These are phyloP conservation scores for Drosophila merina DNA, from an alignment of 2,888 invertebrate genomes.

Conservation along the genomic window DNA sequence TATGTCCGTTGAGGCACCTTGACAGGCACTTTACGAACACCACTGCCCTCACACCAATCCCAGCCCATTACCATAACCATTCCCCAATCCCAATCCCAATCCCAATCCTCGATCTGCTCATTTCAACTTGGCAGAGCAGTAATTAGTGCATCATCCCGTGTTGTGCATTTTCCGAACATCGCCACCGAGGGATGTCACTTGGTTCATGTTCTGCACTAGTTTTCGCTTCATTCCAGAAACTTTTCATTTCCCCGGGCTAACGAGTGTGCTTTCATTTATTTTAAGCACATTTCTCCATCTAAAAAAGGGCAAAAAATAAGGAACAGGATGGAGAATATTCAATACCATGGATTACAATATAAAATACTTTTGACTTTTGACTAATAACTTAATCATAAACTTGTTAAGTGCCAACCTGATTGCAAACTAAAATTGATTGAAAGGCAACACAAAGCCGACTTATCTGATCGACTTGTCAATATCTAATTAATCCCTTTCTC, in stretches of 20 bases:
- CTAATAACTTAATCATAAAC: not conserved
- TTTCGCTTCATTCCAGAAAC: constrained; percentile 12
- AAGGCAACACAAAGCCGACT: not conserved
- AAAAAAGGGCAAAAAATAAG: constrained; percentile 5
- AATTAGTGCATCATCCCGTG: constrained; percentile 76
- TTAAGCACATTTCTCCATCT: constrained; percentile 15
- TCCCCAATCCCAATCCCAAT: not conserved
- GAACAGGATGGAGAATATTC: not conserved
- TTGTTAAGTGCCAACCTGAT: not conserved
- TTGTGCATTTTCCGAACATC: constrained; percentile 49
- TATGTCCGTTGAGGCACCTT: constrained; percentile 41
- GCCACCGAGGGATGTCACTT: constrained; percentile 37
- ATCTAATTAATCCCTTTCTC: not conserved
- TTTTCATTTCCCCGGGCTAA: constrained; percentile 17
- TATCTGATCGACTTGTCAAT: not conserved
- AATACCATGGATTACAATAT: too few relatives aligned
- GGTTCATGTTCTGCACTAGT: constrained; percentile 28
- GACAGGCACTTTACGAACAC: constrained; percentile 32
- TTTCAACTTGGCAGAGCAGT: constrained; percentile 64
- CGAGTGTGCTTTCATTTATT: constrained; percentile 32
- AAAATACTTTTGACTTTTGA: not conserved
- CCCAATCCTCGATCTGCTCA: constrained; percentile 25
- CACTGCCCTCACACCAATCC: not conserved
- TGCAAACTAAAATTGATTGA: not conserved
- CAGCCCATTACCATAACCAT: not conserved